Conservation (phyloP, 2,113 vertebrate genomes). For the Jacana jacana region DNA sequence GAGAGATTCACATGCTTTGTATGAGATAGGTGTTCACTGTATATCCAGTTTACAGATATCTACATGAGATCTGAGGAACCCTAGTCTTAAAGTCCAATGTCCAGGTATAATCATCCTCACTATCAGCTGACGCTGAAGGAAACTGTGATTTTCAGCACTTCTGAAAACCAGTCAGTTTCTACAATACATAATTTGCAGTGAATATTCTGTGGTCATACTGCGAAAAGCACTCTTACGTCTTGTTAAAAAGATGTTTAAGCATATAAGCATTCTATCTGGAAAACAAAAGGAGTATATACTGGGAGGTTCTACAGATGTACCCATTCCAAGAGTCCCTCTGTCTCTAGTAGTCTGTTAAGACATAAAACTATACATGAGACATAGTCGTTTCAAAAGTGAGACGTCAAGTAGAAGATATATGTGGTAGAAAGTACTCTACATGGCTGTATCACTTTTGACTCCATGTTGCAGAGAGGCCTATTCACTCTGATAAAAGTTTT, state of each 20-base stretch:
- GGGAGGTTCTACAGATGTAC: background rate
- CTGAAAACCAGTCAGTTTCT: background rate
- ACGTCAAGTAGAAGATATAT: background rate
- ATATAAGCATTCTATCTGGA: background rate
- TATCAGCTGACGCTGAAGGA: background rate
- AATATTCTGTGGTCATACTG: background rate
- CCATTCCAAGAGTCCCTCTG: background rate
- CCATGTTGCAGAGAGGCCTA: background rate
- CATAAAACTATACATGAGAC: background rate
- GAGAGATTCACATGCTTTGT: background rate
- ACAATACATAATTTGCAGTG: background rate
- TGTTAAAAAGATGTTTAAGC: background rate
- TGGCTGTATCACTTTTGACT: background rate
- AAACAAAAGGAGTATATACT: background rate
- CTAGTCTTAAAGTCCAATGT: background rate
- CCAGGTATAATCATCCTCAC: background rate
- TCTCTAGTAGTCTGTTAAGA: background rate
- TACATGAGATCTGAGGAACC: background rate
- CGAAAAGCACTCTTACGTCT: background rate
- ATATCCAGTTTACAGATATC: background rate
- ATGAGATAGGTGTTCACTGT: background rate
- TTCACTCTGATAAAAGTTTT: background rate
- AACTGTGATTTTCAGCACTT: background rate
- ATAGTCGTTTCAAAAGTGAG: background rate
- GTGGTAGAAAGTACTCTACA: background rate